Percentiles rank a stretch among this genome's conserved stretches.
Evolutionary conservation across 2,797 vertebrate species (phyloP).

Genomic region (Squalus acanthias): DNA sequence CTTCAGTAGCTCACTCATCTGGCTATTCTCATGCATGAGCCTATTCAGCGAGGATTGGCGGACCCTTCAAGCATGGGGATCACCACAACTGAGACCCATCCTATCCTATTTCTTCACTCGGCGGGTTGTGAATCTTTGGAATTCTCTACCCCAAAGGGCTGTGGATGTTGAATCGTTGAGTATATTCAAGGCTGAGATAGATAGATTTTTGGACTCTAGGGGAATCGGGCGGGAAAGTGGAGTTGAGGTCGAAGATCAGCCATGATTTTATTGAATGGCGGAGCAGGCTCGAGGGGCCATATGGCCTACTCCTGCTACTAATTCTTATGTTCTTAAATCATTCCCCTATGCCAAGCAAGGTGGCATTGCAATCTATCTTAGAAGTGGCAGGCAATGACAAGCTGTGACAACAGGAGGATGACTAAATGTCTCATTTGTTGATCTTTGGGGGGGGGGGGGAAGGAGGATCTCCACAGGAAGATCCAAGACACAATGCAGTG

Average conservation of each 20-base stretch:
- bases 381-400: not conserved
- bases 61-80: not conserved
- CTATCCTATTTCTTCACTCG: not conserved
- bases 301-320: no score
- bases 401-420: not conserved
- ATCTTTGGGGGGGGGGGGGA: not conserved
- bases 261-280: no score
- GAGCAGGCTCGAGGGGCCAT: no score
- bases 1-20: not conserved
- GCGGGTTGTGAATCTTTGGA: no score
- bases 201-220: no score
- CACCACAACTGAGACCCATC: not conserved
- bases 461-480: not conserved
- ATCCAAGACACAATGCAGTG: not conserved
- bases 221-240: no score
- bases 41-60: not conserved
- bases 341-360: not conserved
- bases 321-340: not conserved
- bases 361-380: not conserved
- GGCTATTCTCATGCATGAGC: not conserved
- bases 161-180: no score
- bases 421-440: not conserved
- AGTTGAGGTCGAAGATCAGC: no score
- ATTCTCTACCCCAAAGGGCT: no score
- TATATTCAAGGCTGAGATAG: no score